phyloP scores from a whole-genome alignment of 2,888 invertebrate genomes.

The Ophion ventricosus region DNA sequence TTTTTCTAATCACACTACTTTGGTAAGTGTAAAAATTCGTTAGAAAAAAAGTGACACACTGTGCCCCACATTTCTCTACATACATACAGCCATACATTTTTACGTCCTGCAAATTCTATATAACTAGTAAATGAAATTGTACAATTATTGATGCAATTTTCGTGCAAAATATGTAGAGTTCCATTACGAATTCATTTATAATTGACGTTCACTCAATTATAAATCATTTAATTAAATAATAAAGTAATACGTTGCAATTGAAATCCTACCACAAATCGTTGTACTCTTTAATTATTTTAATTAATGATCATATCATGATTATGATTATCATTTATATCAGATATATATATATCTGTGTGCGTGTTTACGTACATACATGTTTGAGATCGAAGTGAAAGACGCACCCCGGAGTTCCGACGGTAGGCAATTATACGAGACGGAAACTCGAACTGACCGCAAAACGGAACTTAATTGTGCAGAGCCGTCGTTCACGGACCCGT shows the following conservation, averaged over 20 bases:
- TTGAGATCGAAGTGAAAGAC: conserved; percentile 46
- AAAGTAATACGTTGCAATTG: neutral
- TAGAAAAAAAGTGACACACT: too few relatives aligned
- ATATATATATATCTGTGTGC: neutral
- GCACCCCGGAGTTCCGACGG: conserved; percentile 62
- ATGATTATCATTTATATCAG: neutral
- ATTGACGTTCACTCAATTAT: neutral
- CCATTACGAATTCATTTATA: too few relatives aligned
- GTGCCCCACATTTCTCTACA: neutral
- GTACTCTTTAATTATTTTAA: neutral
- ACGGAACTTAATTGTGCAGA: conserved; percentile 78
- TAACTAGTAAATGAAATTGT: too few relatives aligned
- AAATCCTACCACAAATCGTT: neutral
- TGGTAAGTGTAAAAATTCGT: too few relatives aligned
- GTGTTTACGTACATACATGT: neutral
- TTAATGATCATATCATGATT: neutral
- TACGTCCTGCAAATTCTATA: too few relatives aligned
- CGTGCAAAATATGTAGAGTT: too few relatives aligned
- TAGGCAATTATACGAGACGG: conserved; percentile 72
- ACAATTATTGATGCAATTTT: neutral
- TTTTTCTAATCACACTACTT: too few relatives aligned
- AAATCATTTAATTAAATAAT: neutral
- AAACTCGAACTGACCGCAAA: conserved; percentile 73
- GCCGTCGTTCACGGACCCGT: conserved; percentile 72
- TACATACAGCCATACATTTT: neutral